Evolutionary conservation across 2,797 vertebrate genomes (phyloP).

Genomic region (Acanthis flammea): DNA sequence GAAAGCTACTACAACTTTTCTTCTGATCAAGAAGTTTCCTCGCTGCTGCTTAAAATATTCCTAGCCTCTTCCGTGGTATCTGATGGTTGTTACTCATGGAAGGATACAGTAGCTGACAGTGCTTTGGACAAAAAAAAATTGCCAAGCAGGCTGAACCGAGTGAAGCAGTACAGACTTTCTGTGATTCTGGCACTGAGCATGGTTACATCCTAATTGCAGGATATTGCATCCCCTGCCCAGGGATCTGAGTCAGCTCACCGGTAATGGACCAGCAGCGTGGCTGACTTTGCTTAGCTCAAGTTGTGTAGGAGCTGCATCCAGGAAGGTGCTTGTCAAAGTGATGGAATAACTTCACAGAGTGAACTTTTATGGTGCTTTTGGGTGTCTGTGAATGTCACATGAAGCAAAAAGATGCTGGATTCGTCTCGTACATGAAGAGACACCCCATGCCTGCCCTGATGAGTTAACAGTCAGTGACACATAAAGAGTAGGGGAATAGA

Average conservation of each 20-base stretch:
- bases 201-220: background rate
- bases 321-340: background rate
- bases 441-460: background rate
- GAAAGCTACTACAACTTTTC: background rate
- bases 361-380: background rate
- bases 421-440: background rate
- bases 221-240: background rate
- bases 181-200: background rate
- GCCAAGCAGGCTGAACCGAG: rapidly evolving
- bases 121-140: background rate
- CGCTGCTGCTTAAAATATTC: background rate
- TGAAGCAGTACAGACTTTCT: background rate
- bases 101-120: background rate
- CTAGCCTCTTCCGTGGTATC: background rate
- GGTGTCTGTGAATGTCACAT: background rate
- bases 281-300: background rate
- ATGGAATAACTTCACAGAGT: background rate
- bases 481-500: background rate
- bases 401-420: background rate
- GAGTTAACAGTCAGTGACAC: background rate
- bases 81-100: background rate
- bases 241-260: background rate
- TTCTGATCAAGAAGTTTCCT: background rate
- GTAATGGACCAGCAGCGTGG: background rate
- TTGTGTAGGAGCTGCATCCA: conserved; percentile 1